phyloP scores from a whole-genome alignment of 2,113 vertebrate species.

The Corapipo altera region DNA sequence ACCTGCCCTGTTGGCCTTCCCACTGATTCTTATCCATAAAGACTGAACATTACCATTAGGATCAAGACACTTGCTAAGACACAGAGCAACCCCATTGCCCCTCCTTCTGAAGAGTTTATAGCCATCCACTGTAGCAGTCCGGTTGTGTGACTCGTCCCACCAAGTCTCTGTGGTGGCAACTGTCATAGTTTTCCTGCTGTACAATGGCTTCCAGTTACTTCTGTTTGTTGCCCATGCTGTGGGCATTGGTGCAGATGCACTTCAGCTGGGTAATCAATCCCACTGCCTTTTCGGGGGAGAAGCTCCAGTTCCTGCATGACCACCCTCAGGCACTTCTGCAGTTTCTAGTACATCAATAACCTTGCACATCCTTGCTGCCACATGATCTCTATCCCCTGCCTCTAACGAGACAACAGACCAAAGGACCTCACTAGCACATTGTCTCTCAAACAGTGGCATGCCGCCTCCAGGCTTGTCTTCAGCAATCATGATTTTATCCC shows the following conservation, averaged over 20 bases:
- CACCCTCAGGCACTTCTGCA: neutral
- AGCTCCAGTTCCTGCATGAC: neutral
- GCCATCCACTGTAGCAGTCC: neutral
- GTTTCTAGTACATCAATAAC: neutral
- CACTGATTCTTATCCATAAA: neutral
- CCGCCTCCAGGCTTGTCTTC: neutral
- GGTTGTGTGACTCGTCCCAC: neutral
- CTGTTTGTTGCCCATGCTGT: neutral
- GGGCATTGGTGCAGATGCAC: neutral
- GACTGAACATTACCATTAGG: neutral
- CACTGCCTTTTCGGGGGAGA: neutral
- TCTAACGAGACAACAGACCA: rapidly evolving
- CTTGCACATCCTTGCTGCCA: neutral
- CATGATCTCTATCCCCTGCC: neutral
- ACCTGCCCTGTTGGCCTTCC: neutral
- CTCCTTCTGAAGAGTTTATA: neutral
- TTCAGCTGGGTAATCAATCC: neutral
- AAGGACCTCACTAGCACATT: neutral
- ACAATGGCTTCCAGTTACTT: neutral
- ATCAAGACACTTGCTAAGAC: neutral
- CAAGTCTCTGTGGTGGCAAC: neutral
- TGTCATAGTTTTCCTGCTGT: neutral
- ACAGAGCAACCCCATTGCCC: neutral
- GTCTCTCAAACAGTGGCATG: neutral
- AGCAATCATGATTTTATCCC: neutral